Evolutionary conservation across 2,797 vertebrate species (phyloP).

Genomic region (Mionectes olivaceus): DNA sequence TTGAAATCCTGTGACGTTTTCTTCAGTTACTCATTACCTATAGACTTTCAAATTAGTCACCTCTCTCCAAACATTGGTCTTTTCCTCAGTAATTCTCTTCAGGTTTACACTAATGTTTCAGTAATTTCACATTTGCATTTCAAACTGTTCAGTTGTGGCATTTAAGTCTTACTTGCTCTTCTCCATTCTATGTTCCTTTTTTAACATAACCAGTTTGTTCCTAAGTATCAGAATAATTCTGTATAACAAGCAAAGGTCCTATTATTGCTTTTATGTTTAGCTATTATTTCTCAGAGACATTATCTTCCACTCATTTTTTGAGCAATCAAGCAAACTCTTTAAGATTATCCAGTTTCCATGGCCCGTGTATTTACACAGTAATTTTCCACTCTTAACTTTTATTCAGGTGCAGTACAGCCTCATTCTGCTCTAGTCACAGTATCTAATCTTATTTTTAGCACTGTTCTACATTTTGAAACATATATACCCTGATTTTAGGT

Average conservation of each 20-base stretch:
- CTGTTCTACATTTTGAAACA: neutral
- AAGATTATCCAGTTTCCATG: neutral
- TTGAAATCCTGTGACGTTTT: neutral
- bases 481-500: neutral
- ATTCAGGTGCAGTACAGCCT: neutral
- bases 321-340: neutral
- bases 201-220: neutral
- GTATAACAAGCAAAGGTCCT: neutral
- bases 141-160: neutral
- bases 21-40: neutral
- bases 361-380: neutral
- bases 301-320: neutral
- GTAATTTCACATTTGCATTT: neutral
- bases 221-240: neutral
- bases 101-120: neutral
- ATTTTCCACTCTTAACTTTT: neutral
- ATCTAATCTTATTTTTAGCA: neutral
- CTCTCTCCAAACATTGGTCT: neutral
- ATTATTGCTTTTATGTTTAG: neutral
- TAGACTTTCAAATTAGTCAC: neutral
- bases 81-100: neutral
- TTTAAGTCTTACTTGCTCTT: neutral
- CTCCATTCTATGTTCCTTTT: neutral
- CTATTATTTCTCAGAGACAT: neutral
- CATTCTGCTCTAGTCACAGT: neutral